Evolutionary conservation across 2,888 invertebrate genomes (phyloP).

Genomic region (Chymomyza caudatula): DNA sequence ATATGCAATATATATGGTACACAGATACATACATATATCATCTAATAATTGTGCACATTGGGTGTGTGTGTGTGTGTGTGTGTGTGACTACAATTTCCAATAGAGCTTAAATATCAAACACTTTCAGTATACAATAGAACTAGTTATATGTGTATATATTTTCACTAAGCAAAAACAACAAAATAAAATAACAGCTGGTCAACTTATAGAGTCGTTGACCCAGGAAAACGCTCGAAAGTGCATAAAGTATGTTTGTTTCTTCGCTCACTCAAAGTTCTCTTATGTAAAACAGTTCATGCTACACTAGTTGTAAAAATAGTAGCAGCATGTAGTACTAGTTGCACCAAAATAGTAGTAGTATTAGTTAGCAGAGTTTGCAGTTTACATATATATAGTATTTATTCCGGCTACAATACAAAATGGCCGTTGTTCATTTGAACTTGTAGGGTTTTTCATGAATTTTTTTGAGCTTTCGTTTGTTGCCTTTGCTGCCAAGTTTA

Average conservation of each 20-base stretch:
- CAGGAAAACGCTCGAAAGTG: not conserved
- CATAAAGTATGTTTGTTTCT: not conserved
- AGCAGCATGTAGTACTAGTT: not conserved
- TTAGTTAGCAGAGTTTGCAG: not conserved
- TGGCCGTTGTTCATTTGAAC: too few species aligned
- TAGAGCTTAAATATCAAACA: constrained; percentile 41
- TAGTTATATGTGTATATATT: constrained; percentile 10
- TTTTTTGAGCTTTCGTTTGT: not conserved
- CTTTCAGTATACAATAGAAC: constrained; percentile 29
- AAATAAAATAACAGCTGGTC: not conserved
- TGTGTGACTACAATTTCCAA: constrained; percentile 30
- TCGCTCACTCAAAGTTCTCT: not conserved
- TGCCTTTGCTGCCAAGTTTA: constrained; percentile 29
- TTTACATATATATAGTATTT: not conserved
- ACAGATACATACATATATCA: constrained; percentile 19
- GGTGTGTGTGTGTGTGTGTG: constrained; percentile 22
- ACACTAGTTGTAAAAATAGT: not conserved
- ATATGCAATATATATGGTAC: constrained; percentile 2
- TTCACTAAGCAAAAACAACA: constrained; percentile 10
- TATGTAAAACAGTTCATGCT: not conserved
- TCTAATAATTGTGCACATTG: constrained; percentile 31
- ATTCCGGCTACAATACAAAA: too few species aligned
- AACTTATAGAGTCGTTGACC: not conserved
- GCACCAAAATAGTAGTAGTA: not conserved
- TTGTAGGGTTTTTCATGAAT: not conserved